Evolutionary conservation across 2,113 vertebrate genomes (phyloP).

Genomic region (Chloroceryle aenea): DNA sequence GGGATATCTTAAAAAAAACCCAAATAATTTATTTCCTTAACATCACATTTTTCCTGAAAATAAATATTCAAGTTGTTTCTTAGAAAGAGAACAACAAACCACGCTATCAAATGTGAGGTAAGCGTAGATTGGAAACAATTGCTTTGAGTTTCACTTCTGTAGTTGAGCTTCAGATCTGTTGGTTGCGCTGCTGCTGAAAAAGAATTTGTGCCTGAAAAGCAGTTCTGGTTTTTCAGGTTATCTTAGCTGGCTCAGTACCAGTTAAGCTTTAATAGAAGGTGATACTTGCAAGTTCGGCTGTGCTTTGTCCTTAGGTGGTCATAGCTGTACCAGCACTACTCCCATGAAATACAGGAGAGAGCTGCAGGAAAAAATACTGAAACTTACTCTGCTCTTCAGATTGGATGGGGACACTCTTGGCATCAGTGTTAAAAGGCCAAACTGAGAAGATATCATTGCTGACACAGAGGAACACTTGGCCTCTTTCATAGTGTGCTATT

Average conservation of each 20-base stretch:
- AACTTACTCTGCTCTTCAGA: neutral
- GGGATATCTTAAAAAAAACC: neutral
- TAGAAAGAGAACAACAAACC: neutral
- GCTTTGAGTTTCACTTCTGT: neutral
- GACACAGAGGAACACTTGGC: constrained; percentile 28
- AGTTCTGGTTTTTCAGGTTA: neutral
- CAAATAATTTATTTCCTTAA: neutral
- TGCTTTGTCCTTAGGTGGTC: neutral
- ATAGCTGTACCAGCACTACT: neutral
- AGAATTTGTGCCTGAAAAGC: neutral
- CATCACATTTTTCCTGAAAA: neutral
- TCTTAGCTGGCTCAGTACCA: neutral
- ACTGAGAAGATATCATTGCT: neutral
- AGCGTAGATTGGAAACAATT: neutral
- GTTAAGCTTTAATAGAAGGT: constrained; percentile 33
- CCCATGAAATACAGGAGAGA: neutral
- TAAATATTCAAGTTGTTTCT: neutral
- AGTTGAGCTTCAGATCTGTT: neutral
- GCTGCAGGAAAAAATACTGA: neutral
- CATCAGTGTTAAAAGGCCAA: constrained; percentile 9
- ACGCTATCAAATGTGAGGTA: neutral
- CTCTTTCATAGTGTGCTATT: constrained; percentile 5
- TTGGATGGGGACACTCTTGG: neutral
- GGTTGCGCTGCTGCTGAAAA: neutral
- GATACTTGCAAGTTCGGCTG: neutral